Conservation (phyloP, 2,113 vertebrate species). For the Asarcornis scutulata region DNA sequence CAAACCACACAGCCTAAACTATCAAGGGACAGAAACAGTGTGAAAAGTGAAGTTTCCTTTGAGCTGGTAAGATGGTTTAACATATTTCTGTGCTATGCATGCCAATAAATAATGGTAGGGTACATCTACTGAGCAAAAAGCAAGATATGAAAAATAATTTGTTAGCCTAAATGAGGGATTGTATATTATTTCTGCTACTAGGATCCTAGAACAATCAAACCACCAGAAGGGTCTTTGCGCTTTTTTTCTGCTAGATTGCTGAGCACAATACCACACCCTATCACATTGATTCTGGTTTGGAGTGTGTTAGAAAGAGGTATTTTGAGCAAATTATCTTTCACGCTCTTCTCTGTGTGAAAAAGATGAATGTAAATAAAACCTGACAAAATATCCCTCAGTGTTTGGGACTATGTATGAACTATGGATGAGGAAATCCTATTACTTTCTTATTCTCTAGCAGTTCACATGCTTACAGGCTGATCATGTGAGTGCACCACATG, state of each 20-base stretch:
- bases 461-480: neutral
- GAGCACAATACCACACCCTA: neutral
- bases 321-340: neutral
- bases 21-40: neutral
- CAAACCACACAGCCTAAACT: conserved; percentile 15
- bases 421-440: neutral
- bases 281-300: neutral
- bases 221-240: neutral
- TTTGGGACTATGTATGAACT: neutral
- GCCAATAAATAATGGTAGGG: neutral
- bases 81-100: neutral
- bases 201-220: neutral
- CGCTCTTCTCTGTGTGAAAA: neutral
- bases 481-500: neutral
- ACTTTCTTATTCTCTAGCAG: neutral
- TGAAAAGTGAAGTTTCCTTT: neutral
- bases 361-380: neutral
- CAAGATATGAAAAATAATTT: neutral
- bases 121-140: neutral
- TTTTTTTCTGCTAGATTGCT: neutral
- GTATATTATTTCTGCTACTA: neutral
- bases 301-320: neutral
- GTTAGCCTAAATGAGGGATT: neutral
- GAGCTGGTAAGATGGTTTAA: conserved; percentile 48
- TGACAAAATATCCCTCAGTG: neutral